phyloP scores from a whole-genome alignment of 2,888 invertebrate genomes.

The Melanchra persicariae region DNA sequence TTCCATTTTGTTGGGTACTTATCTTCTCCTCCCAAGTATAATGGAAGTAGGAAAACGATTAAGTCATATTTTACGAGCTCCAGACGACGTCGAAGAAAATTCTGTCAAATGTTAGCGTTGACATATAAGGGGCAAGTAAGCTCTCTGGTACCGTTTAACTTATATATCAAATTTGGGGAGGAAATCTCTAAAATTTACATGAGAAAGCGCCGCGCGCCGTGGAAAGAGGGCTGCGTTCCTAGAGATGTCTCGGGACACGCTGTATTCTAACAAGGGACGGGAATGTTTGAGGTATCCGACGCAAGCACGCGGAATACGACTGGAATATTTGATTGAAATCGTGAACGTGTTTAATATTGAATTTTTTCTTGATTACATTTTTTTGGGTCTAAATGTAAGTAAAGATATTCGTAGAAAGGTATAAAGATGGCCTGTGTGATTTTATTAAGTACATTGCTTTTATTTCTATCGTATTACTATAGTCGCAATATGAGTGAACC shows the following conservation, averaged over 20 bases:
- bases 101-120: conserved; percentile 57
- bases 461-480: neutral
- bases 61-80: conserved; percentile 44
- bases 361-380: conserved; percentile 71
- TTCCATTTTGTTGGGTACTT: conserved; percentile 33
- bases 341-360: conserved; percentile 80
- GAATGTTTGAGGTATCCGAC: conserved; percentile 85
- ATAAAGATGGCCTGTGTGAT: neutral
- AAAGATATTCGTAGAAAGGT: conserved; percentile 2
- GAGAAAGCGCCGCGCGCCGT: conserved; percentile 80
- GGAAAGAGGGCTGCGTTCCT: conserved; percentile 77
- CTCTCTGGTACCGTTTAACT: conserved; percentile 78
- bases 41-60: conserved; percentile 41
- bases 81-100: conserved; percentile 33
- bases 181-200: conserved; percentile 88
- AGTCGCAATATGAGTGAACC: neutral
- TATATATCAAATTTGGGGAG: conserved; percentile 83
- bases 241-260: conserved; percentile 73
- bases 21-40: conserved; percentile 14
- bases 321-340: conserved; percentile 86
- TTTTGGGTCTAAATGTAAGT: conserved; percentile 23
- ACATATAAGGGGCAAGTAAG: conserved; percentile 68
- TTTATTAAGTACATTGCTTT: conserved; percentile 1
- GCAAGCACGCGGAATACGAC: conserved; percentile 81
- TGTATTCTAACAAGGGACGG: conserved; percentile 83